Evolutionary conservation across 2,888 invertebrate genomes (phyloP).

Genomic region (Papilio elwesi): DNA sequence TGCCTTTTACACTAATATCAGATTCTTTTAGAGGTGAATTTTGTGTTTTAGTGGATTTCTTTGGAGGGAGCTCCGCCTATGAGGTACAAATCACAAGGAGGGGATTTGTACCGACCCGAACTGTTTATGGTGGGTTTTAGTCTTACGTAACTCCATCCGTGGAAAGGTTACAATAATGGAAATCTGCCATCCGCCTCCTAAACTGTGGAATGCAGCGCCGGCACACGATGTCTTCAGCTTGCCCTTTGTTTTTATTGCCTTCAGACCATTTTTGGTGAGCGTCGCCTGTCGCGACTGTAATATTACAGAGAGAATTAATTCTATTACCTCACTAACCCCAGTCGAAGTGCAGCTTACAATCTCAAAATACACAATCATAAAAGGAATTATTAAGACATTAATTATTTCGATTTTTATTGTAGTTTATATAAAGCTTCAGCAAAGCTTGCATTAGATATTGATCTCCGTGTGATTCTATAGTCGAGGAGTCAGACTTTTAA

Average conservation of each 20-base stretch:
- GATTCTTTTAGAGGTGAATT: neutral
- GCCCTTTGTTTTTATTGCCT: slow-evolving; percentile 32
- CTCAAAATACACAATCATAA: neutral
- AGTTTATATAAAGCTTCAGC: neutral
- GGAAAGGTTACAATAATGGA: slow-evolving; percentile 15
- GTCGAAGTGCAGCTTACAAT: neutral
- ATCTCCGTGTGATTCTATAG: neutral
- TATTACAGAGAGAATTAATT: slow-evolving; percentile 17
- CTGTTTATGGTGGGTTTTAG: neutral
- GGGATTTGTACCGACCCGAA: no score
- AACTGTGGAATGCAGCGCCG: neutral
- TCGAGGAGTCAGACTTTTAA: no score
- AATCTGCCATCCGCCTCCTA: neutral
- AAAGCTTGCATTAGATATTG: neutral
- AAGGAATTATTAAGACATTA: slow-evolving; percentile 20
- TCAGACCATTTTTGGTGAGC: slow-evolving; percentile 10
- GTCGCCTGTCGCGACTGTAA: neutral
- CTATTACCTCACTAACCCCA: slow-evolving; percentile 8
- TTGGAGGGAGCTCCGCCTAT: neutral
- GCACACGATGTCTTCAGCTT: slow-evolving; percentile 18
- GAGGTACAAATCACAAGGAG: no score
- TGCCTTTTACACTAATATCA: neutral
- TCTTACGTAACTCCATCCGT: neutral
- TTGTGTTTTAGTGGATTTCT: neutral
- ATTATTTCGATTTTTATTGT: neutral